A percentile compares a stretch with the other conserved stretches of the same genome.
Evolutionary conservation across 1,140 invertebrate genomes (phyloP).

Genomic region (Apis florea): DNA sequence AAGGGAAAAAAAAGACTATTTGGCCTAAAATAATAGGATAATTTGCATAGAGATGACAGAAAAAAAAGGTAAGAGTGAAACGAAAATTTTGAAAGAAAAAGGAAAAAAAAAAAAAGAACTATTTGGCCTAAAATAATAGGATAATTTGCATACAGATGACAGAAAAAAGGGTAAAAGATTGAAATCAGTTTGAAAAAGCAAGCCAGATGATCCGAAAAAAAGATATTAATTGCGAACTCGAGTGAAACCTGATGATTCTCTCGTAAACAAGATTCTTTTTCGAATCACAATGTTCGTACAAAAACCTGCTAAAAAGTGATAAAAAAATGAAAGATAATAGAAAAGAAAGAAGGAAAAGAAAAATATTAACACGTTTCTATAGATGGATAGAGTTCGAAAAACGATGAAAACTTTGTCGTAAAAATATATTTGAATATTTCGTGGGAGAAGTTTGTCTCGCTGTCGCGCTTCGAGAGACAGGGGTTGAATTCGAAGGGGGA

Average conservation of each 20-base stretch:
- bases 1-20: background rate
- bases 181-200: background rate
- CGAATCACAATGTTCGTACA: background rate
- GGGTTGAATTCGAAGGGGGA: slow-evolving; percentile 21
- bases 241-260: background rate
- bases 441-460: background rate
- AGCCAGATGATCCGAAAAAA: background rate
- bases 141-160: slow-evolving; percentile 21
- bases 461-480: background rate
- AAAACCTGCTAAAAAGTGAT: background rate
- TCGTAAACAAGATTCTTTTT: background rate
- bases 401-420: slow-evolving; percentile 16
- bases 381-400: too few species aligned
- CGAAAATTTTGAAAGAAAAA: slow-evolving; percentile 6
- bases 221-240: background rate
- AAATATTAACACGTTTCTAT: background rate
- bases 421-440: slow-evolving; percentile 30
- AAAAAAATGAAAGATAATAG: background rate
- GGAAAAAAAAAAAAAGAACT: background rate
- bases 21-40: background rate
- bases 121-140: background rate
- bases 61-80: too few species aligned
- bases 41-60: slow-evolving; percentile 24
- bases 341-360: too few species aligned
- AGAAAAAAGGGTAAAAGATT: background rate